Conservation (phyloP, 92 coral and sea anemone species). For the Actinostola sp. region DNA sequence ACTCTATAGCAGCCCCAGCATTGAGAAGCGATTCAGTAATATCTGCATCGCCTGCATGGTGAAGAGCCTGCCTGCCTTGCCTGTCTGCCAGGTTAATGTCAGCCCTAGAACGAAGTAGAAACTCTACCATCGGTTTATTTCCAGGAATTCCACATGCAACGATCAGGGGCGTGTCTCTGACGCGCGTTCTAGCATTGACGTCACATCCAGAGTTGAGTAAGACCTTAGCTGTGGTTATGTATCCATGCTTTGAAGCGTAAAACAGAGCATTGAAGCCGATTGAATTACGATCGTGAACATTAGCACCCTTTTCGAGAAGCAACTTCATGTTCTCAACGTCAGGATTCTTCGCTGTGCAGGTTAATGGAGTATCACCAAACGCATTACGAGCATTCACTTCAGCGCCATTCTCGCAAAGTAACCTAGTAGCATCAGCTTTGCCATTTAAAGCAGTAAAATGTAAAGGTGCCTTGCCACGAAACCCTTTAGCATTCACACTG, state of each 20-base stretch:
- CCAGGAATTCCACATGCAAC: constrained; percentile 30
- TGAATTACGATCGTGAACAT: constrained; percentile 39
- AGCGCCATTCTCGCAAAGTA: constrained; percentile 58
- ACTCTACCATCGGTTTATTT: constrained; percentile 27
- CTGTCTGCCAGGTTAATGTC: constrained; percentile 40
- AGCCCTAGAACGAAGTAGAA: constrained; percentile 45
- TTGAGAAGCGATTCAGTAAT: constrained; percentile 22
- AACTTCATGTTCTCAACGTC: constrained; percentile 37
- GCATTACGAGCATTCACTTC: constrained; percentile 27
- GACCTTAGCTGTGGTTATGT: constrained; percentile 11
- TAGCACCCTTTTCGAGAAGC: constrained; percentile 34
- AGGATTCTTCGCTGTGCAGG: constrained; percentile 43
- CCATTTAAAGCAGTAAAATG: constrained; percentile 52
- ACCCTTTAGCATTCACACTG: constrained; percentile 40
- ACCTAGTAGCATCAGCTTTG: constrained; percentile 33
- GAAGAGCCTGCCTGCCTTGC: constrained; percentile 43
- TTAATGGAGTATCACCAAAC: constrained; percentile 39
- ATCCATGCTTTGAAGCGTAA: constrained; percentile 28
- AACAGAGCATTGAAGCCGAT: constrained; percentile 46
- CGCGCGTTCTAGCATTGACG: constrained; percentile 30
- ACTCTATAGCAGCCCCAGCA: constrained; percentile 25
- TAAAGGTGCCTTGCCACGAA: constrained; percentile 33
- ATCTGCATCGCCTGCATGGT: constrained; percentile 41
- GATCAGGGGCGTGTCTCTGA: constrained; percentile 41
- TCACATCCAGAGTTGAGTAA: constrained; percentile 27